These are phyloP conservation scores for Coranthus polyacanthus DNA, from an alignment of 2,797 vertebrate species.

Conservation along the genomic window DNA sequence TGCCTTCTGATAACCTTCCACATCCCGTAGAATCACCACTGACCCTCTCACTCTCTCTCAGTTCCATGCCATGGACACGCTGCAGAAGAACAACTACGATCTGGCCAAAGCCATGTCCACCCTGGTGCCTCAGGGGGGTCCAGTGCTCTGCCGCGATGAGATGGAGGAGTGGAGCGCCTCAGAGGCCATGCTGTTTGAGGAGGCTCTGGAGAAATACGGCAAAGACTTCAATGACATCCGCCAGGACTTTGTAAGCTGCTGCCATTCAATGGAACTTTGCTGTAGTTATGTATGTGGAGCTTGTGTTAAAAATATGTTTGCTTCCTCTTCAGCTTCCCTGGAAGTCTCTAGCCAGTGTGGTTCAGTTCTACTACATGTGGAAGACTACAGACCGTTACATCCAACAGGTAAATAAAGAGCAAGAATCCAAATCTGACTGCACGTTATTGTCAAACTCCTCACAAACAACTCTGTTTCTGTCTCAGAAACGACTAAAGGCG, in stretches of 20 bases:
- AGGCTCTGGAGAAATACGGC: slow-evolving; percentile 95
- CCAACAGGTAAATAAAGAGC: slow-evolving; percentile 88
- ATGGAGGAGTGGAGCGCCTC: slow-evolving; percentile 99
- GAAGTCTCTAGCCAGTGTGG: slow-evolving; percentile 99
- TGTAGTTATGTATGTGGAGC: background rate
- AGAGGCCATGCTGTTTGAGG: slow-evolving; percentile 96
- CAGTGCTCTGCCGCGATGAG: slow-evolving; percentile 94
- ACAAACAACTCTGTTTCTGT: slow-evolving; percentile 64
- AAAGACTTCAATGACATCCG: slow-evolving; percentile 97
- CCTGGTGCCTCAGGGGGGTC: slow-evolving; percentile 94
- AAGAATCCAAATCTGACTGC: background rate
- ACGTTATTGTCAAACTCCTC: background rate
- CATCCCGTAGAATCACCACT: too few species aligned
- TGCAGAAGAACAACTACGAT: slow-evolving; percentile 93
- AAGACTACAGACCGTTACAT: slow-evolving; percentile 99
- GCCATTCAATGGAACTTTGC: background rate
- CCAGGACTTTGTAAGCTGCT: slow-evolving; percentile 92
- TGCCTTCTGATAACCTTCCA: too few species aligned
- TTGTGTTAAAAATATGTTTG: background rate
- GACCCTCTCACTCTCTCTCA: slow-evolving; percentile 6
- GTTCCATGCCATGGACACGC: slow-evolving; percentile 96
- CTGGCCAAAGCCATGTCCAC: slow-evolving; percentile 95
- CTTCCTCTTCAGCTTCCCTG: slow-evolving; percentile 89
- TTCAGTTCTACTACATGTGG: slow-evolving; percentile 99
- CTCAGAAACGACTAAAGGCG: slow-evolving; percentile 97